phyloP scores from a whole-genome alignment of 1,140 invertebrate species.

The Pemphigus obesinymphae region DNA sequence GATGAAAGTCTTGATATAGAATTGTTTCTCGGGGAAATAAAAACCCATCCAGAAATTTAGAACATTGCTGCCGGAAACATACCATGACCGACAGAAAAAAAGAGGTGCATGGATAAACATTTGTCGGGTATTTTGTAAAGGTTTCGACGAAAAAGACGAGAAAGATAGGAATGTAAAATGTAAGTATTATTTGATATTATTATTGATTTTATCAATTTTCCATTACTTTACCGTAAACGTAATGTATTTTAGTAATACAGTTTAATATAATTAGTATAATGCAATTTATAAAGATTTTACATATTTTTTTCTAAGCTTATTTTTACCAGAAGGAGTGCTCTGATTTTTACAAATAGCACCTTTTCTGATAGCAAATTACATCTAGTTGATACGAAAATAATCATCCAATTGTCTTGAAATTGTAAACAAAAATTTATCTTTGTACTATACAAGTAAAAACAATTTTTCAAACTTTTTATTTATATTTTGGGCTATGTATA shows the following conservation, averaged over 20 bases:
- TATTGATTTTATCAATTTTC: no score
- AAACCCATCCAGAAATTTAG: neutral
- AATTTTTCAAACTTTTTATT: no score
- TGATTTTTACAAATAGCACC: no score
- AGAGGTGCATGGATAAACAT: neutral
- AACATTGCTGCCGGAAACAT: no score
- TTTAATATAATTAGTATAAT: neutral
- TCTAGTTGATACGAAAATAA: no score
- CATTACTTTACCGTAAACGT: no score
- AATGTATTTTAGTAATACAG: neutral
- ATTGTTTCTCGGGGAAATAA: neutral
- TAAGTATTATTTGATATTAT: neutral
- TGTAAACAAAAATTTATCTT: no score
- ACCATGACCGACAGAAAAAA: neutral
- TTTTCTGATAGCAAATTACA: no score
- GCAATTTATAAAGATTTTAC: neutral
- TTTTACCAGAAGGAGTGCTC: no score
- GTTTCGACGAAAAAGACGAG: neutral
- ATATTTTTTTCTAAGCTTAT: neutral
- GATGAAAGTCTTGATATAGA: neutral
- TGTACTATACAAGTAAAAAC: no score
- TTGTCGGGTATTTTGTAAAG: neutral
- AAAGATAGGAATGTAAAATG: neutral
- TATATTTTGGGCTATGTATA: no score
- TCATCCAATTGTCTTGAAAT: no score